Conservation (phyloP, 2,888 invertebrate genomes). For the Stenurella melanura region DNA sequence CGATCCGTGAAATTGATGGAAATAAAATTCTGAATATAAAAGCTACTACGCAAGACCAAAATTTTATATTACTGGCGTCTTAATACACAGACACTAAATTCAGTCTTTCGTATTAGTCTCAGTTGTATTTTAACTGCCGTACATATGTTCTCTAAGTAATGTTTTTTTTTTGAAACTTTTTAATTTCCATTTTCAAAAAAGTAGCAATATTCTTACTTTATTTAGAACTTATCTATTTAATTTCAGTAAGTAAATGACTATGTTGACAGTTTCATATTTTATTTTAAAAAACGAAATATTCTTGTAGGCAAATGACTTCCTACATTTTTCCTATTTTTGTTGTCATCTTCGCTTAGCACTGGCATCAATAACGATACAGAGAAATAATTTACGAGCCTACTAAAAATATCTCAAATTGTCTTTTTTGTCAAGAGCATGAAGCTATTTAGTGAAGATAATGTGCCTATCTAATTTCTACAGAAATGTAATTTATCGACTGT, state of each 20-base stretch:
- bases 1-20: no score
- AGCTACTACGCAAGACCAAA: no score
- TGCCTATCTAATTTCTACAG: background rate
- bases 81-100: no score
- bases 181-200: no score
- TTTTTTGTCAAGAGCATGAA: background rate
- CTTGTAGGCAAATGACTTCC: background rate
- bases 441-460: background rate
- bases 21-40: no score
- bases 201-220: no score
- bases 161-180: no score
- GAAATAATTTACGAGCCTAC: background rate
- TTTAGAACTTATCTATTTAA: background rate
- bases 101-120: no score
- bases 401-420: background rate
- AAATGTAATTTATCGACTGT: no score
- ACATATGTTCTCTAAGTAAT: no score
- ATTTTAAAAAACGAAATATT: background rate
- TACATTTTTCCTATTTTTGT: constrained; percentile 3
- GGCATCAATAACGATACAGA: background rate
- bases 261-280: background rate
- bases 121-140: no score
- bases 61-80: no score
- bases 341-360: background rate
- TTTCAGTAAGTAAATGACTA: background rate